Evolutionary conservation across 2,888 invertebrate species (phyloP).

Genomic region (Thelaira solivaga): DNA sequence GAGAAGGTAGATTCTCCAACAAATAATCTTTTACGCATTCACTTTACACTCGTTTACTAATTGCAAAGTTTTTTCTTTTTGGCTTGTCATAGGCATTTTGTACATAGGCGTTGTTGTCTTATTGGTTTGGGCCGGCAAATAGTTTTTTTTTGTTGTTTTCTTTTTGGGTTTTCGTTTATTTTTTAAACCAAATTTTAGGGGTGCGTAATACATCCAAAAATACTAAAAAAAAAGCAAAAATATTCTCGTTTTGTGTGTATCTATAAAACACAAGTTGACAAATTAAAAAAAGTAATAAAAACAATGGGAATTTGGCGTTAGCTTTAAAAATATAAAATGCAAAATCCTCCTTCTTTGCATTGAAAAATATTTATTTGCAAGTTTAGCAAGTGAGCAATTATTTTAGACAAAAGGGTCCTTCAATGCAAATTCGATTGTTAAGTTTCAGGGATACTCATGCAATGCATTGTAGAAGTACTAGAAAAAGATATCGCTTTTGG

Average conservation of each 20-base stretch:
- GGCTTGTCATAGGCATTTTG: slow-evolving; percentile 47
- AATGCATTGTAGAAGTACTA: too few relatives aligned
- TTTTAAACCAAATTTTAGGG: slow-evolving; percentile 51
- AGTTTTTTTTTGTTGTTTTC: slow-evolving; percentile 36
- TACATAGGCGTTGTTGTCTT: slow-evolving; percentile 56
- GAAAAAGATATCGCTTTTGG: too few relatives aligned
- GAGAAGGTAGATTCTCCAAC: slow-evolving; percentile 26
- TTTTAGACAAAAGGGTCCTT: too few relatives aligned
- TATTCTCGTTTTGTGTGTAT: slow-evolving; percentile 28
- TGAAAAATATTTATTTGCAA: slow-evolving; percentile 4
- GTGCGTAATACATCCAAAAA: slow-evolving; percentile 45
- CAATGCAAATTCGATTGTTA: too few relatives aligned
- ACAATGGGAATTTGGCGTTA: slow-evolving; percentile 14
- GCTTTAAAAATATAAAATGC: slow-evolving; percentile 26
- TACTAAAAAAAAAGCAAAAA: background rate
- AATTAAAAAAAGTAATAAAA: slow-evolving; percentile 17
- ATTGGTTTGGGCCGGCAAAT: slow-evolving; percentile 55
- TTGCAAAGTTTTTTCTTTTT: slow-evolving; percentile 51
- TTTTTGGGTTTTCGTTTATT: slow-evolving; percentile 2
- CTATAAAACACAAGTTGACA: slow-evolving; percentile 32
- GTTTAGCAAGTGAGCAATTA: too few relatives aligned
- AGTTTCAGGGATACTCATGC: too few relatives aligned
- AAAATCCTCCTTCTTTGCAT: slow-evolving; percentile 9
- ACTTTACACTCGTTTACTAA: slow-evolving; percentile 47
- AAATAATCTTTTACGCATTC: slow-evolving; percentile 56